These are phyloP conservation scores for Orthosia gracilis DNA, from an alignment of 2,888 invertebrate species.

Conservation along the genomic window DNA sequence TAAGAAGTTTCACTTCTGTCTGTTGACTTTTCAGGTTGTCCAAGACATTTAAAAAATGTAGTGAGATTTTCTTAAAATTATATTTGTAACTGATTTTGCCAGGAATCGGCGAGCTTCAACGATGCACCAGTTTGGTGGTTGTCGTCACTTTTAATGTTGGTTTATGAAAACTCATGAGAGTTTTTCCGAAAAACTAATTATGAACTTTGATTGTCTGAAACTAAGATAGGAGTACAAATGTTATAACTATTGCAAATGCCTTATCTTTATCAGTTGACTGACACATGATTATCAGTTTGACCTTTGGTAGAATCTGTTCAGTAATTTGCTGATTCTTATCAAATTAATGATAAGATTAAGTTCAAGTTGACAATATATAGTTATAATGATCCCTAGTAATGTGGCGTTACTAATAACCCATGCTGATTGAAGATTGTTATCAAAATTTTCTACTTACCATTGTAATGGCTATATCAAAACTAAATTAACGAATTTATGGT, in stretches of 20 bases:
- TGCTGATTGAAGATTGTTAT: slow-evolving; percentile 2
- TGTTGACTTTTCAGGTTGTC: background rate
- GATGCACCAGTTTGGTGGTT: too few relatives aligned
- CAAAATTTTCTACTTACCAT: background rate
- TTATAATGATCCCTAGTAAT: background rate
- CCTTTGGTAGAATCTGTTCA: background rate
- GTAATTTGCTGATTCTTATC: background rate
- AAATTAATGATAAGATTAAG: background rate
- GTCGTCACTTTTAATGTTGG: too few relatives aligned
- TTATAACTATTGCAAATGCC: background rate
- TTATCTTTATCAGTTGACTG: background rate
- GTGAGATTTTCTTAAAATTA: background rate
- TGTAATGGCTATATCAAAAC: background rate
- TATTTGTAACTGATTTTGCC: background rate
- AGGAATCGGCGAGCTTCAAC: too few relatives aligned
- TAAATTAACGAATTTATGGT: background rate
- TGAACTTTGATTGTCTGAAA: too few relatives aligned
- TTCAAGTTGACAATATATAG: too few relatives aligned
- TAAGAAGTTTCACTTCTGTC: too few relatives aligned
- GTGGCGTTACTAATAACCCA: background rate
- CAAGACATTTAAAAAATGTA: background rate
- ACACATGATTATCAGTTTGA: background rate
- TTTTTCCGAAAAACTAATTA: too few relatives aligned
- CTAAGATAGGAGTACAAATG: too few relatives aligned
- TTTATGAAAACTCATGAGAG: too few relatives aligned